Conservation (phyloP, 2,113 vertebrate species). For the Galemys pyrenaicus region DNA sequence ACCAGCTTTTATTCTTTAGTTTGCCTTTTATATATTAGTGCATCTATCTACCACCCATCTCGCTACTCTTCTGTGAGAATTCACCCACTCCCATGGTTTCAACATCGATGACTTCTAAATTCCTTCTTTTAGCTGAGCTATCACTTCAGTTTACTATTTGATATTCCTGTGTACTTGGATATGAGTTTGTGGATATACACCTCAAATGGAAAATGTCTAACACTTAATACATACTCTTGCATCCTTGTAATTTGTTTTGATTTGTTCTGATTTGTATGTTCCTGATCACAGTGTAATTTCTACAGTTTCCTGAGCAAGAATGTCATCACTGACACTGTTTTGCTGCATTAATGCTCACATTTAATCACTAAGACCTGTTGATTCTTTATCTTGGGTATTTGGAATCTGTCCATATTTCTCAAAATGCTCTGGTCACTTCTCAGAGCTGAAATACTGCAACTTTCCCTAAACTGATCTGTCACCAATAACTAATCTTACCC, state of each 20-base stretch:
- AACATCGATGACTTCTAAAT: neutral
- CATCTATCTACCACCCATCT: neutral
- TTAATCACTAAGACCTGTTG: neutral
- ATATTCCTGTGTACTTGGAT: neutral
- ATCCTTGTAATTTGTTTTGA: neutral
- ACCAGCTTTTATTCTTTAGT: neutral
- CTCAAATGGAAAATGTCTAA: neutral
- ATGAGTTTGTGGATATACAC: neutral
- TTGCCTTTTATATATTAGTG: neutral
- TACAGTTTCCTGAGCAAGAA: neutral
- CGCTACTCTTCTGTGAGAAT: constrained; percentile 1
- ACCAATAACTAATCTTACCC: neutral
- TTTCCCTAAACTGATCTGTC: neutral
- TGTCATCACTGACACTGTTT: neutral
- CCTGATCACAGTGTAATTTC: neutral
- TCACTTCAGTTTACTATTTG: neutral
- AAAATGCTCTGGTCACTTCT: neutral
- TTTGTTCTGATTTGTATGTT: neutral
- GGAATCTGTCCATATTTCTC: neutral
- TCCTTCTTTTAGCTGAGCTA: neutral
- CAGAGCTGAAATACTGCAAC: neutral
- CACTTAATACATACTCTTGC: neutral
- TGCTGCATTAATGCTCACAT: neutral
- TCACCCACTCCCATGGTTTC: neutral
- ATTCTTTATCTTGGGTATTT: neutral